Conservation (phyloP, 2,888 invertebrate genomes). For the Drosophila maculinotata region DNA sequence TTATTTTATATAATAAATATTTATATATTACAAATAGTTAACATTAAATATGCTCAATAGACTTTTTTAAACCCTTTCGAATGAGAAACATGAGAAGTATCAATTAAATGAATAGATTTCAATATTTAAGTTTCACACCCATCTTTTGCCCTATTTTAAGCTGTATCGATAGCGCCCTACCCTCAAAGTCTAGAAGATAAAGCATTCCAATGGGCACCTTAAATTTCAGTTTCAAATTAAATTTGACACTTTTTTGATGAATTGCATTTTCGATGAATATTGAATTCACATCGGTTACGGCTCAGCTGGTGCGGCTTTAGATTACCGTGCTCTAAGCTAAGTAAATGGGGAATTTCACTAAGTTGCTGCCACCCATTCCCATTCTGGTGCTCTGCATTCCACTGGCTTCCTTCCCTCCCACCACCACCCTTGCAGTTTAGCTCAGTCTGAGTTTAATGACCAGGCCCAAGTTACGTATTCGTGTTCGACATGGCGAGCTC, state of each 20-base stretch:
- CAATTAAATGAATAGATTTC: too few relatives aligned
- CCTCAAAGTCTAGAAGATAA: background rate
- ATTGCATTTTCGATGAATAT: conserved; percentile 38
- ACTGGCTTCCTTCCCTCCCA: conserved; percentile 29
- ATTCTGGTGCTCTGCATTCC: conserved; percentile 37
- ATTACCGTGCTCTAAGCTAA: conserved; percentile 24
- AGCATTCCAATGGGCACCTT: conserved; percentile 1
- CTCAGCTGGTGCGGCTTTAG: conserved; percentile 34
- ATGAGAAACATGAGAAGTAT: too few relatives aligned
- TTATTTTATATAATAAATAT: too few relatives aligned
- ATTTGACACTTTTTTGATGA: conserved; percentile 32
- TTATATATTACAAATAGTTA: too few relatives aligned
- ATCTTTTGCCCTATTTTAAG: background rate
- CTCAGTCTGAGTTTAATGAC: conserved; percentile 55
- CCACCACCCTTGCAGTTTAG: conserved; percentile 16
- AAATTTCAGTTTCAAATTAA: background rate
- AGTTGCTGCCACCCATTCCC: background rate
- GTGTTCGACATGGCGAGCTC: conserved; percentile 33
- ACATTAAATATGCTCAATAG: too few relatives aligned
- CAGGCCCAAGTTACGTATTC: conserved; percentile 43
- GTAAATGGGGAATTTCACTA: conserved; percentile 28
- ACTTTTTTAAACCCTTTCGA: too few relatives aligned
- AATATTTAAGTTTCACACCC: background rate
- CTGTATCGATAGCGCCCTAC: background rate
- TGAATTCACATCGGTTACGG: conserved; percentile 6